A percentile compares a stretch with the other conserved stretches of the same genome.
Conservation (phyloP, 2,797 vertebrate genomes). For the Tapirus indicus region DNA sequence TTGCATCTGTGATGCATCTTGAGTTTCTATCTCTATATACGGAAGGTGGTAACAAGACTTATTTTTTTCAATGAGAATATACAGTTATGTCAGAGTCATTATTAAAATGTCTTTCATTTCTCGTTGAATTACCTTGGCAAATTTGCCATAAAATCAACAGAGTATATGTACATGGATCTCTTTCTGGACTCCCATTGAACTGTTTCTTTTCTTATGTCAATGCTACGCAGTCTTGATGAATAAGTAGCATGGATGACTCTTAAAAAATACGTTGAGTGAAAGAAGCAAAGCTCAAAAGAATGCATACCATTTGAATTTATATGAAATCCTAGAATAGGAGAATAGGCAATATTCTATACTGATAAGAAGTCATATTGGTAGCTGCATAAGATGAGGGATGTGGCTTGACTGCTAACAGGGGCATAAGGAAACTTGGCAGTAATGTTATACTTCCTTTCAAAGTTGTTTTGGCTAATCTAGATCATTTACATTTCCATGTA, state of each 20-base stretch:
- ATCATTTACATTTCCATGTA: too few relatives aligned
- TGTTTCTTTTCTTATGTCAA: too few relatives aligned
- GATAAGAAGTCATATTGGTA: neutral
- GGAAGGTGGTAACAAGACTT: neutral
- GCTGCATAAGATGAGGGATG: neutral
- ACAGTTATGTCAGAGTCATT: too few relatives aligned
- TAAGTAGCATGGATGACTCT: neutral
- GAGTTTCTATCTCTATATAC: neutral
- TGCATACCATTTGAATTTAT: neutral
- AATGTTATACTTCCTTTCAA: neutral
- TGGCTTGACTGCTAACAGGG: neutral
- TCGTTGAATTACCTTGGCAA: too few relatives aligned
- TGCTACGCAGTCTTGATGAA: too few relatives aligned
- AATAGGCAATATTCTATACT: neutral
- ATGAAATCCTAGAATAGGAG: neutral
- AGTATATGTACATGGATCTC: too few relatives aligned
- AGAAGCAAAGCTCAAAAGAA: neutral
- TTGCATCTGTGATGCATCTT: neutral
- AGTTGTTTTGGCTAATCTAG: too few relatives aligned
- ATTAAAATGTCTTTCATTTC: too few relatives aligned
- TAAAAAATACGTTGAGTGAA: neutral
- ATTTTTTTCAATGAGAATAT: neutral
- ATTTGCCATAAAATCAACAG: too few relatives aligned
- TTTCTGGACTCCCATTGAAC: too few relatives aligned
- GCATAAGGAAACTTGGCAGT: neutral